Percentiles rank a stretch among this genome's conserved stretches.
Evolutionary conservation across 2,113 vertebrate species (phyloP).

Genomic region (Gasterosteus nipponicus): DNA sequence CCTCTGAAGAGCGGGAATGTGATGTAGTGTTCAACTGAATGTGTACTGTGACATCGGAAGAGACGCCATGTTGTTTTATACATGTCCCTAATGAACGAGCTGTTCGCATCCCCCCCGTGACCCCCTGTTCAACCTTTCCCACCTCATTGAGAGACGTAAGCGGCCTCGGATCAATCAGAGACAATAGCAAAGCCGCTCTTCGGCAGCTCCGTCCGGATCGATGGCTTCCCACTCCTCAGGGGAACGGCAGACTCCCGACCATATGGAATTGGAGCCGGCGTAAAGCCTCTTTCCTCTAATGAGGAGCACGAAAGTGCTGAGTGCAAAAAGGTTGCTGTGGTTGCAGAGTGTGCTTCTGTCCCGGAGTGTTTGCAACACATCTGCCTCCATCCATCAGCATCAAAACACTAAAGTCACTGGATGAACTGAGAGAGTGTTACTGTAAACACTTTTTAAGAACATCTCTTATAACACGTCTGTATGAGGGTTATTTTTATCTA

Average conservation of each 20-base stretch:
- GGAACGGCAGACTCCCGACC: constrained; percentile 39
- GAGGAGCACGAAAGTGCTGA: constrained; percentile 37
- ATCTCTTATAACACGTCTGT: neutral
- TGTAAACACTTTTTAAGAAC: neutral
- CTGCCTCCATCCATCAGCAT: constrained; percentile 14
- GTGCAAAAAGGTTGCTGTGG: constrained; percentile 28
- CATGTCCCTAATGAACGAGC: neutral
- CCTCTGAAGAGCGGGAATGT: neutral
- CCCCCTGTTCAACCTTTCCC: neutral
- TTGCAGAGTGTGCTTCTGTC: constrained; percentile 8
- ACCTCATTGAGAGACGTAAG: neutral
- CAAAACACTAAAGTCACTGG: neutral
- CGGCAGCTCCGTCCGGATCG: constrained; percentile 49
- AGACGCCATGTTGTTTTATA: neutral
- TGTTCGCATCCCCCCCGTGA: constrained; percentile 9
- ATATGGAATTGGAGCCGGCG: constrained; percentile 22
- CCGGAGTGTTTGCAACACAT: constrained; percentile 4
- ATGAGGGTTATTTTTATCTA: neutral
- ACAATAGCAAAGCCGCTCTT: constrained; percentile 43
- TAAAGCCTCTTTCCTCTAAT: constrained; percentile 37
- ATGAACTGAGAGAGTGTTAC: neutral
- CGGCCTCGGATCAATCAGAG: constrained; percentile 30
- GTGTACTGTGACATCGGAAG: neutral
- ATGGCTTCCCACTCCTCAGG: constrained; percentile 25
- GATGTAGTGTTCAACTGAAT: neutral